phyloP scores from a whole-genome alignment of 2,797 vertebrate genomes.

The Chaenodraco wilsoni region DNA sequence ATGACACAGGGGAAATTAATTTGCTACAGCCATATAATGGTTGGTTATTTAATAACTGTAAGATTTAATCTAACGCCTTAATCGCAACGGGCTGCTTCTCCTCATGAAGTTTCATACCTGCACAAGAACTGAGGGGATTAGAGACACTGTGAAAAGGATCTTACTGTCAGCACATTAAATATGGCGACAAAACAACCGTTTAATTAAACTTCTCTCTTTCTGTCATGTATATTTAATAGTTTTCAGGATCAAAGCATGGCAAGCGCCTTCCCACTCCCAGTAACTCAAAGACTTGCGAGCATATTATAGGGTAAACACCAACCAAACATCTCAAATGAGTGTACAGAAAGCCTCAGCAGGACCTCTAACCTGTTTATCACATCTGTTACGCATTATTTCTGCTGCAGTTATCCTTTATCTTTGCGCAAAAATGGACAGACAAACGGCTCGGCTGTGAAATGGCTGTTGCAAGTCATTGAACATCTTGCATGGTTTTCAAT shows the following conservation, averaged over 20 bases:
- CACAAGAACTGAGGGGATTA: constrained; percentile 54
- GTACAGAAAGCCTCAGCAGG: constrained; percentile 32
- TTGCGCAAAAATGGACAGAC: constrained; percentile 65
- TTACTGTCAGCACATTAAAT: constrained; percentile 57
- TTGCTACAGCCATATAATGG: constrained; percentile 73
- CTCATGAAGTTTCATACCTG: constrained; percentile 53
- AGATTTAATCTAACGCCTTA: constrained; percentile 74
- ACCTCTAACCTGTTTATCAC: constrained; percentile 60
- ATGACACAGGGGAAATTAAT: constrained; percentile 75
- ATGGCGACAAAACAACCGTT: constrained; percentile 45
- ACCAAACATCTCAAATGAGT: constrained; percentile 21
- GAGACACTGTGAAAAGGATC: constrained; percentile 34
- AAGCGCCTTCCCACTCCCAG: constrained; percentile 44
- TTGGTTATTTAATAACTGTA: constrained; percentile 74
- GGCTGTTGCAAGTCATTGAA: constrained; percentile 77
- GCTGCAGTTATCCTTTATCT: constrained; percentile 68
- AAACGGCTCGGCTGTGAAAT: constrained; percentile 80
- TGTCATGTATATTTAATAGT: constrained; percentile 72
- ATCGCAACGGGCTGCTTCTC: constrained; percentile 59
- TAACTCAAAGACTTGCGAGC: constrained; percentile 35
- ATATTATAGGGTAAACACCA: constrained; percentile 41
- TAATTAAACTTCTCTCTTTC: constrained; percentile 51
- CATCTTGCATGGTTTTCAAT: constrained; percentile 76
- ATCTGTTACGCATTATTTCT: constrained; percentile 61
- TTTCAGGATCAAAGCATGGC: constrained; percentile 62